Conservation (phyloP, 2,113 vertebrate genomes). For the Corapipo altera region DNA sequence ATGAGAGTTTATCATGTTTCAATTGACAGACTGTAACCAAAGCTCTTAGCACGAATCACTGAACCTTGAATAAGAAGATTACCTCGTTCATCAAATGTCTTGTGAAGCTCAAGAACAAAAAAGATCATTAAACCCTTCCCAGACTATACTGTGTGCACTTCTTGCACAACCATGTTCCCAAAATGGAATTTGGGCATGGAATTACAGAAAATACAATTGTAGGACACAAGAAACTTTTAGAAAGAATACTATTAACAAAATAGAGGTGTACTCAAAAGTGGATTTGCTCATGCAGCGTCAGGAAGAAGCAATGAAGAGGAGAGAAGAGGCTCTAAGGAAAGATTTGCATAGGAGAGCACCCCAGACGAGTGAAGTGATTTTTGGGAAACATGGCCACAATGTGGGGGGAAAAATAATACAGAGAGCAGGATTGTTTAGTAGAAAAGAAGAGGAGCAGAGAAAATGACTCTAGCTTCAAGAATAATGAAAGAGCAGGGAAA, state of each 20-base stretch:
- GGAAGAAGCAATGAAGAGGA: neutral
- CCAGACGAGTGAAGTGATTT: neutral
- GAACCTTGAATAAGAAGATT: constrained; percentile 28
- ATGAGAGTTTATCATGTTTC: neutral
- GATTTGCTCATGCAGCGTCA: neutral
- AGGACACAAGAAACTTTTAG: neutral
- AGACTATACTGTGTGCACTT: neutral
- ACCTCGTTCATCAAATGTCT: neutral
- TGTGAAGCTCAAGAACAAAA: neutral
- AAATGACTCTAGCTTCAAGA: neutral
- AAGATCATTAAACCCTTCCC: neutral
- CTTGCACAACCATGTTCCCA: neutral
- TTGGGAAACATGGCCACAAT: neutral
- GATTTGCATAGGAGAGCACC: neutral
- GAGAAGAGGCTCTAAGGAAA: neutral
- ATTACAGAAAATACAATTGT: neutral
- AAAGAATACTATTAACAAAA: neutral
- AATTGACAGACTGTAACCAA: neutral
- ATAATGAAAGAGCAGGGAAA: neutral
- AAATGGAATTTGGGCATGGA: neutral
- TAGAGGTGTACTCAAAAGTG: neutral
- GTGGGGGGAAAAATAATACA: neutral
- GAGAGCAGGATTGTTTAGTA: neutral
- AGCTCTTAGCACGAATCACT: neutral
- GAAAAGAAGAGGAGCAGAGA: neutral